A percentile compares a stretch with the other conserved stretches of the same genome.
Conservation (phyloP, 2,888 invertebrate species). For the Tridacna gigas region DNA sequence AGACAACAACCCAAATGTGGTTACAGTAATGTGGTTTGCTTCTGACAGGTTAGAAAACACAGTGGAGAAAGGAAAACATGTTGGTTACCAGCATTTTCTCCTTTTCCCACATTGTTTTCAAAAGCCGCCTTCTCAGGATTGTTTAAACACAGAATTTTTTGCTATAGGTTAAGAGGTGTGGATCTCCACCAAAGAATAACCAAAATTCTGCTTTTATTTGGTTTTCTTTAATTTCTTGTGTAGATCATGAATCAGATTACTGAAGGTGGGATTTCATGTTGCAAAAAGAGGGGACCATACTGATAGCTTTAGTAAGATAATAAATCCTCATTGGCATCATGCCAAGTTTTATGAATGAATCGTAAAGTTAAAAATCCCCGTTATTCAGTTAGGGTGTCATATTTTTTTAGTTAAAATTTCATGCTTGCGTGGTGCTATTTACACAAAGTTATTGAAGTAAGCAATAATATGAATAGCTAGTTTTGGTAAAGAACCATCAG, state of each 20-base stretch:
- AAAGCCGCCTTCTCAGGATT: too few species aligned
- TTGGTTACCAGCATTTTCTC: too few species aligned
- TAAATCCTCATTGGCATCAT: constrained; percentile 3
- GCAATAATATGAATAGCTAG: not conserved
- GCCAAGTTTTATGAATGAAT: constrained; percentile 25
- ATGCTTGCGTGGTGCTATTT: constrained; percentile 16
- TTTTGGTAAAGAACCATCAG: too few species aligned
- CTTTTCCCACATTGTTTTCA: too few species aligned
- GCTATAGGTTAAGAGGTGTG: too few species aligned
- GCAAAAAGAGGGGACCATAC: not conserved
- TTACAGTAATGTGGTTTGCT: too few species aligned
- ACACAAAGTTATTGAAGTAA: not conserved
- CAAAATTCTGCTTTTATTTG: too few species aligned
- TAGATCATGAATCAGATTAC: not conserved
- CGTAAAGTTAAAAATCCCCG: constrained; percentile 17
- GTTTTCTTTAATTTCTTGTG: not conserved
- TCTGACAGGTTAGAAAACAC: too few species aligned
- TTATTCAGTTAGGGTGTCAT: constrained; percentile 31
- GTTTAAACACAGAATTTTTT: too few species aligned
- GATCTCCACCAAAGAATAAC: too few species aligned
- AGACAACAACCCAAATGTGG: too few species aligned
- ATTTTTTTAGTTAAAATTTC: constrained; percentile 10
- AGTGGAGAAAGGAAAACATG: too few species aligned
- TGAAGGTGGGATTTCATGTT: not conserved
- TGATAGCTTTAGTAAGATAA: not conserved